These are phyloP conservation scores for Coecobrya sp. DNA, from an alignment of 2,888 invertebrate species.

Conservation along the genomic window DNA sequence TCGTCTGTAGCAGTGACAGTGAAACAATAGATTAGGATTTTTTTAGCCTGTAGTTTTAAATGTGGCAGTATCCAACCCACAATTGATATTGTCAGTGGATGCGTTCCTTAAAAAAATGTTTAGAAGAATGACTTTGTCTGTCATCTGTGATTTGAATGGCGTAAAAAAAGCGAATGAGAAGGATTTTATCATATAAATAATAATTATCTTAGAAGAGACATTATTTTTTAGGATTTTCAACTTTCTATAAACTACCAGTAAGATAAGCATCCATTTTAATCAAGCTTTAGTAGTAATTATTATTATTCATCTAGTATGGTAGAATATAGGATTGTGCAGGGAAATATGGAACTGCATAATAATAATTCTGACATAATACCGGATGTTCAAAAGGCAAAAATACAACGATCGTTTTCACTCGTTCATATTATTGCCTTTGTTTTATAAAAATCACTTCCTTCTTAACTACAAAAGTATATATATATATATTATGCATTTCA, in stretches of 20 bases:
- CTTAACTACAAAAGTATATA: conserved; percentile 52
- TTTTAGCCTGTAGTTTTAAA: conserved; percentile 67
- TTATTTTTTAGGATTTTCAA: conserved; percentile 76
- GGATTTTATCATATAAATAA: conserved; percentile 55
- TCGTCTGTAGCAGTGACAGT: conserved; percentile 83
- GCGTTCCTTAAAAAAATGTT: conserved; percentile 50
- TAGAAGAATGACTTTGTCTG: conserved; percentile 70
- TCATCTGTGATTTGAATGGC: conserved; percentile 79
- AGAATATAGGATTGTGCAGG: neutral
- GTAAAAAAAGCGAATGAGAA: conserved; percentile 61
- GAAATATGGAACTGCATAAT: conserved; percentile 30
- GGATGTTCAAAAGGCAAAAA: conserved; percentile 45
- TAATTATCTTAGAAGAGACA: conserved; percentile 63
- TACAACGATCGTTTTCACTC: conserved; percentile 46
- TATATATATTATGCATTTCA: conserved; percentile 69
- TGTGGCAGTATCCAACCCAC: conserved; percentile 8
- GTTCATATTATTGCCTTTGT: conserved; percentile 35
- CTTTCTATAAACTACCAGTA: conserved; percentile 67
- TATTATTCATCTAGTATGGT: neutral
- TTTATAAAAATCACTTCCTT: conserved; percentile 65
- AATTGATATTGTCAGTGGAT: too few species aligned
- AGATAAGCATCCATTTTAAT: conserved; percentile 71
- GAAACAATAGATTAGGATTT: conserved; percentile 52
- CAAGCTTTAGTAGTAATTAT: conserved; percentile 53
- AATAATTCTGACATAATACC: conserved; percentile 38